phyloP scores from a whole-genome alignment of 2,888 invertebrate species.

The Mythimna ferrago region DNA sequence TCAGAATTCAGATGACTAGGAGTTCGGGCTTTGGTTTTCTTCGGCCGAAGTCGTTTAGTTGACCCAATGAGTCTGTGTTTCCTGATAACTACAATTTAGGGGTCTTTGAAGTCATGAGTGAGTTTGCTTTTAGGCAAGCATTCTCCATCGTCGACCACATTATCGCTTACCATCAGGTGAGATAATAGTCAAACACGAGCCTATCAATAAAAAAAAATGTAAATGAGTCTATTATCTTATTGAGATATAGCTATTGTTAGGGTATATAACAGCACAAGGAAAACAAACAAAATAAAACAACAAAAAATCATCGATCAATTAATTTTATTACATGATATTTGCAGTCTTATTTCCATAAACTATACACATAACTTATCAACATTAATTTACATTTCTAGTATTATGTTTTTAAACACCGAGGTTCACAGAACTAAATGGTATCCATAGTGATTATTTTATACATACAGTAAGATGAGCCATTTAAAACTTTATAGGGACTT shows the following conservation, averaged over 20 bases:
- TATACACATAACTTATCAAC: conserved; percentile 53
- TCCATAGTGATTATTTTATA: conserved; percentile 31
- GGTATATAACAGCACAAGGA: background rate
- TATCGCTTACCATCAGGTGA: too few relatives aligned
- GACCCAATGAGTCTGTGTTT: too few relatives aligned
- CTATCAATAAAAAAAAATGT: too few relatives aligned
- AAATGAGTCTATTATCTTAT: background rate
- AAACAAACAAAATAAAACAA: conserved; percentile 35
- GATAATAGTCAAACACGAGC: too few relatives aligned
- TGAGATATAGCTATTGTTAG: background rate
- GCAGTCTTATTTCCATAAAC: conserved; percentile 62
- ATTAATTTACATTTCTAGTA: conserved; percentile 53
- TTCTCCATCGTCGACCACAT: too few relatives aligned
- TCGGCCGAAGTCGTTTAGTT: too few relatives aligned
- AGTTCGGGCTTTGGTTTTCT: too few relatives aligned
- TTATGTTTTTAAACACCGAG: conserved; percentile 52
- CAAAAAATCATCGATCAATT: conserved; percentile 31
- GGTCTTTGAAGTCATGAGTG: too few relatives aligned
- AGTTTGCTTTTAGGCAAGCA: too few relatives aligned
- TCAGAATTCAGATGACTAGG: too few relatives aligned
- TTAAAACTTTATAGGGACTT: conserved; percentile 25
- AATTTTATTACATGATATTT: conserved; percentile 56
- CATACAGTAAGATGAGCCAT: conserved; percentile 30
- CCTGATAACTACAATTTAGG: too few relatives aligned
- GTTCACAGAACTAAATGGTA: conserved; percentile 55